Conservation (phyloP, 2,888 invertebrate species). For the Ernsta delagoae region DNA sequence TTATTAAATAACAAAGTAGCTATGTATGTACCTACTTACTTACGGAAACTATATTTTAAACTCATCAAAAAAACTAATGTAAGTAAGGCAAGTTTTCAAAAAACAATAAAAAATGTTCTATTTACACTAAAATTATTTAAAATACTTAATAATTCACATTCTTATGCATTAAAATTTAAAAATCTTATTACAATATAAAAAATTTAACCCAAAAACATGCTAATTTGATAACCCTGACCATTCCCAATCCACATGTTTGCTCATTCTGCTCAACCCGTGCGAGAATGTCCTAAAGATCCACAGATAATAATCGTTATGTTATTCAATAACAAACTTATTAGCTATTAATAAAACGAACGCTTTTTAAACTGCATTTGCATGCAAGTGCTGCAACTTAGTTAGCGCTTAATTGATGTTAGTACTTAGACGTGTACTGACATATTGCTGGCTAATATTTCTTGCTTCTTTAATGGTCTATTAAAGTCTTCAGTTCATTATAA, state of each 20-base stretch:
- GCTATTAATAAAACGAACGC: constrained; percentile 20
- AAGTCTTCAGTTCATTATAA: neutral
- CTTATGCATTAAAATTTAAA: no score
- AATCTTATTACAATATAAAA: no score
- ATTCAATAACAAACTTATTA: constrained; percentile 17
- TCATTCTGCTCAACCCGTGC: constrained; percentile 21
- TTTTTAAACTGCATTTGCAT: constrained; percentile 24
- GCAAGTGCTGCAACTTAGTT: constrained; percentile 1
- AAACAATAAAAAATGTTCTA: no score
- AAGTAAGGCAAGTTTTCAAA: no score
- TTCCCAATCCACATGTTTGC: constrained; percentile 18
- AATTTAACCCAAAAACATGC: neutral
- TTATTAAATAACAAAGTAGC: no score
- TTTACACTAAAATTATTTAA: no score
- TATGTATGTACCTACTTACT: no score
- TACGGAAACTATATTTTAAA: no score
- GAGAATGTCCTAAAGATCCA: constrained; percentile 14
- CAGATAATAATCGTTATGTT: constrained; percentile 2
- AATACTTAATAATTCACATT: no score
- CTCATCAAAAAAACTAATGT: no score
- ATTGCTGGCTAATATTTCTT: neutral
- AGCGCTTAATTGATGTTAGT: neutral
- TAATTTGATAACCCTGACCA: neutral
- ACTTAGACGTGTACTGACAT: constrained; percentile 2
- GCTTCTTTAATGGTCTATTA: neutral